A percentile compares a stretch with the other conserved stretches of the same genome.
These are phyloP conservation scores for Magallana angulata DNA, from an alignment of 1,140 invertebrate genomes.

Conservation along the genomic window DNA sequence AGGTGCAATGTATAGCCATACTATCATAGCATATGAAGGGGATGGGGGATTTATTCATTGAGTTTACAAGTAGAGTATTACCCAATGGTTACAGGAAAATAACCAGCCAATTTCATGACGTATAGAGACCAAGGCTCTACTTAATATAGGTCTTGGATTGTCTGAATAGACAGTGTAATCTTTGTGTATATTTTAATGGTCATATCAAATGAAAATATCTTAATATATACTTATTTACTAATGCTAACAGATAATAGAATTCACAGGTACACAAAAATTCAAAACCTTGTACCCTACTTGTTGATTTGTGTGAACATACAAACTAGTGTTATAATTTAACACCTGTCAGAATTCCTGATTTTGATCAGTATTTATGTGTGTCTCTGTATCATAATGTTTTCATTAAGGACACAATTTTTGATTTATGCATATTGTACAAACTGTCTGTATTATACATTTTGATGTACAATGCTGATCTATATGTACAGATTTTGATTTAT, in stretches of 20 bases:
- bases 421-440: constrained; percentile 33
- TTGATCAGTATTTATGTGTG: constrained; percentile 23
- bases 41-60: not conserved
- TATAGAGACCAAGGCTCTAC: no score
- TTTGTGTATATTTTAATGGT: no score
- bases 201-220: no score
- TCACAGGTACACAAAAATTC: no score
- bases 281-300: not conserved
- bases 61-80: not conserved
- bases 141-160: no score
- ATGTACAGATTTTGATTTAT: not conserved
- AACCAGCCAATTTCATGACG: no score
- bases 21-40: not conserved
- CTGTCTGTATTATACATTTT: constrained; percentile 28
- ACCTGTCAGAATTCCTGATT: constrained; percentile 18
- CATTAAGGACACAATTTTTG: constrained; percentile 7
- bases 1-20: constrained; percentile 26
- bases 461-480: constrained; percentile 10
- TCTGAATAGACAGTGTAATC: no score
- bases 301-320: not conserved
- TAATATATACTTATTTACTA: no score
- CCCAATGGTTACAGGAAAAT: no score
- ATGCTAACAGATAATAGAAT: no score
- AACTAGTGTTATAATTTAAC: not conserved
- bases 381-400: constrained; percentile 8